A percentile compares a stretch with the other conserved stretches of the same genome.
Evolutionary conservation across 2,888 invertebrate genomes (phyloP).

Genomic region (Latheticus oryzae): DNA sequence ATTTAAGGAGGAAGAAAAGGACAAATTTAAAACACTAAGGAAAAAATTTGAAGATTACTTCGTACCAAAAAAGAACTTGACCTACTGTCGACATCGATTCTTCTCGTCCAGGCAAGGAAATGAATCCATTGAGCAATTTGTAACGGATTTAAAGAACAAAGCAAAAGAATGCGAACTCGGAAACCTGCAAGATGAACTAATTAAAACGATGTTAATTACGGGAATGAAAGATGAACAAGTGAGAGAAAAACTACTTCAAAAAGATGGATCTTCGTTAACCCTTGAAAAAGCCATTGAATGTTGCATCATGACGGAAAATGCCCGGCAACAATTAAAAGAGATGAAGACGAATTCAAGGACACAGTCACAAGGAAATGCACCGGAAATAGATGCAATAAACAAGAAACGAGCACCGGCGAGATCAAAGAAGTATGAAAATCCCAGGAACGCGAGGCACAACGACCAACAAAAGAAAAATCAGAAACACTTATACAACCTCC

Average conservation of each 20-base stretch:
- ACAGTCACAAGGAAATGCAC: no score
- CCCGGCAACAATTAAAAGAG: constrained; percentile 20
- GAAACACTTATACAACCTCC: constrained; percentile 6
- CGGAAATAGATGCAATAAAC: no score
- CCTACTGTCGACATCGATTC: constrained; percentile 28
- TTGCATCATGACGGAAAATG: constrained; percentile 15
- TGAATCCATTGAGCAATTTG: constrained; percentile 30
- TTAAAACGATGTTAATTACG: constrained; percentile 28
- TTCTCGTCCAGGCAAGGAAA: constrained; percentile 9
- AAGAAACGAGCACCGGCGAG: no score
- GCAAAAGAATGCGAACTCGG: constrained; percentile 32
- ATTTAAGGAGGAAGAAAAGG: constrained; percentile 43
- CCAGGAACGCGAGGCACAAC: no score
- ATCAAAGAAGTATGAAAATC: no score
- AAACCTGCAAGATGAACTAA: constrained; percentile 20
- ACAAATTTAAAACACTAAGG: constrained; percentile 39
- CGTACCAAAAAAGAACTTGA: constrained; percentile 26
- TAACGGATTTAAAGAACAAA: constrained; percentile 31
- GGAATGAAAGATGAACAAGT: constrained; percentile 24
- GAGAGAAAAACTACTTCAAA: constrained; percentile 32
- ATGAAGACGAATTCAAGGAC: no score
- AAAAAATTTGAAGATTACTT: constrained; percentile 27
- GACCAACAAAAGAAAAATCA: no score
- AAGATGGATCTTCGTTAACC: constrained; percentile 12
- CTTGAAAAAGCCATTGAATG: constrained; percentile 11